A percentile compares a stretch with the other conserved stretches of the same genome.
These are phyloP conservation scores for Hylaea fasciaria DNA, from an alignment of 2,888 invertebrate species.

Conservation along the genomic window DNA sequence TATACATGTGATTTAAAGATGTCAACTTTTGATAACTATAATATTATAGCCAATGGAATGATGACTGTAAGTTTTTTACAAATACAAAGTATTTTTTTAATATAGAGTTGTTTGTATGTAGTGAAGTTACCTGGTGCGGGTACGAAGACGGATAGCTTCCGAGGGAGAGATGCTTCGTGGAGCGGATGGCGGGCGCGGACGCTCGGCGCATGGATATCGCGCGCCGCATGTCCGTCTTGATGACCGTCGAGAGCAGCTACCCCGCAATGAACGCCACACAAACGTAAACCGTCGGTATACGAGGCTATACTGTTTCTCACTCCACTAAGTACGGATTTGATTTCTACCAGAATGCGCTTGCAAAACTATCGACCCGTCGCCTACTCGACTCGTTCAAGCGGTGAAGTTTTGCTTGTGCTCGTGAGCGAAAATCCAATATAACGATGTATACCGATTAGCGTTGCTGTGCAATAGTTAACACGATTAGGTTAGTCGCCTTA, in stretches of 20 bases:
- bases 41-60: too few relatives aligned
- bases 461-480: constrained; percentile 61
- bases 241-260: constrained; percentile 90
- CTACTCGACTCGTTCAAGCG: constrained; percentile 10
- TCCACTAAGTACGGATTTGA: constrained; percentile 14
- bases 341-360: constrained; percentile 11
- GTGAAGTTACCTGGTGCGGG: constrained; percentile 67
- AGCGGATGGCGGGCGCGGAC: constrained; percentile 75
- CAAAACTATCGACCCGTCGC: background rate
- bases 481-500: constrained; percentile 63
- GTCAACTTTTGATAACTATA: too few relatives aligned
- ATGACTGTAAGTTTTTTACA: background rate
- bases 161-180: constrained; percentile 68
- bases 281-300: constrained; percentile 42
- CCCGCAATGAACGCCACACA: constrained; percentile 56
- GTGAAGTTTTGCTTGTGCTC: constrained; percentile 16
- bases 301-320: constrained; percentile 32
- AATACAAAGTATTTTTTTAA: background rate
- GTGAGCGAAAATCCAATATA: constrained; percentile 43
- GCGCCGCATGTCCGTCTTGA: constrained; percentile 90
- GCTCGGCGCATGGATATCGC: constrained; percentile 77
- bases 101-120: background rate
- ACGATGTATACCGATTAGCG: constrained; percentile 49
- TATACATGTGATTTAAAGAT: too few relatives aligned
- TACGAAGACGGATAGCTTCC: constrained; percentile 76